Evolutionary conservation across 2,113 vertebrate species (phyloP), one percentile per base, ranked within the genome.

Genomic region (Larimichthys crocea): DNA sequence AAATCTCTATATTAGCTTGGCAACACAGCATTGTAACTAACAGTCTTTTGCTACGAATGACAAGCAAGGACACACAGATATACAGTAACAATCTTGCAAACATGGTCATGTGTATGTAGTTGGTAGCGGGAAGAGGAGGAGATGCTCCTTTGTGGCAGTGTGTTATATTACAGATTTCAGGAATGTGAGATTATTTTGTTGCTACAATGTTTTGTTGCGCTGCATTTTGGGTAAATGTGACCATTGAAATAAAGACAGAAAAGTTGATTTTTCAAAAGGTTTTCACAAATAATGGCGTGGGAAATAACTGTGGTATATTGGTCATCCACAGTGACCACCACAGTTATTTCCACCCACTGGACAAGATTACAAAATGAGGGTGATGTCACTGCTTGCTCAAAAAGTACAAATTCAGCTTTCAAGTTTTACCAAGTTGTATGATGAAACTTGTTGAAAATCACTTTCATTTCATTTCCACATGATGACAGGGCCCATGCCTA

Each of bases 341-440:
- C 73, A 48, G 66, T 31, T 52, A 71, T 59, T 76, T 76, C 29
- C 60, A 65, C 15, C 66, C 67, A 53, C 60, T 57, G 42, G 17
- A 70, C 42, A 52, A 49, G 35, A 64, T 64, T 29, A 71, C 42
- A 59, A 69, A 65, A 62, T 40, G 20, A 20, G 11, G 29, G 50
- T 26, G 56, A 75, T 24, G 24, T 64, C 31, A 53, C 20, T 42
- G 35, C 17, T 64, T 44, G 3, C 10, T 26, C 10, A 9, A 55
- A 64, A 64, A 29, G 31, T 10, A 14, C 57, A 62, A 22, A 52
- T 61, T 49, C 17, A 29, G 24, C 2, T 2, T 12, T 26, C 26
- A 2, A 5, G 3, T 9, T 9, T 59, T n/a, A 6, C 5, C 5
- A 31, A 31, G 42, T 55, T 3, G 16, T 31, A 10, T 31, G 5